Conservation (phyloP, 2,888 invertebrate species). For the Carabus problematicus region DNA sequence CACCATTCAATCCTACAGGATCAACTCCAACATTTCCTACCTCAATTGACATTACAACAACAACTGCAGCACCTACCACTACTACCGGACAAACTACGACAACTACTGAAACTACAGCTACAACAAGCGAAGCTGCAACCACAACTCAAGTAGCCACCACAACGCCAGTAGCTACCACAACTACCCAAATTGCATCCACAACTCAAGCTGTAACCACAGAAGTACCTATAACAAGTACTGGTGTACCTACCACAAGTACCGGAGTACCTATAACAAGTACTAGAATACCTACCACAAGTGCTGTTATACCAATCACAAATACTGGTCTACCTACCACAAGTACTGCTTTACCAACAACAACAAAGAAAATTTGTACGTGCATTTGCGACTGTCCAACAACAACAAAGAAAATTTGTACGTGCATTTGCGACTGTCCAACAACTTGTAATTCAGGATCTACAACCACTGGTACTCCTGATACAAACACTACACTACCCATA, state of each 20-base stretch:
- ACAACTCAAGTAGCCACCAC: constrained; percentile 3
- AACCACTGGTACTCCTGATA: not conserved
- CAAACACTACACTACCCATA: not conserved
- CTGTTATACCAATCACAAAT: not conserved
- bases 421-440: not conserved
- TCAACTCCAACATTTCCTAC: not conserved
- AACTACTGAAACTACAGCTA: constrained; percentile 7
- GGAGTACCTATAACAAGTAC: not conserved
- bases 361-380: not conserved
- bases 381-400: not conserved
- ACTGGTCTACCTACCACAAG: constrained; percentile 12
- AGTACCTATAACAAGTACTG: constrained; percentile 8
- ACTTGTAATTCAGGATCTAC: constrained; percentile 3
- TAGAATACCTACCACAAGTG: constrained; percentile 7
- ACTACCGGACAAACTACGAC: constrained; percentile 16
- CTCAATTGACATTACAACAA: no score
- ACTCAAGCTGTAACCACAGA: not conserved
- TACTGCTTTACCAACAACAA: not conserved
- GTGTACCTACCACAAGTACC: not conserved
- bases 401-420: not conserved
- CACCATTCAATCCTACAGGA: not conserved
- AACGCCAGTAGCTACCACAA: not conserved
- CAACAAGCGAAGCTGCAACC: not conserved
- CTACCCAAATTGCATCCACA: not conserved
- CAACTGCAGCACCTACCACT: constrained; percentile 14